Evolutionary conservation across 2,888 invertebrate species (phyloP).

Genomic region (Diplolepis rosae): DNA sequence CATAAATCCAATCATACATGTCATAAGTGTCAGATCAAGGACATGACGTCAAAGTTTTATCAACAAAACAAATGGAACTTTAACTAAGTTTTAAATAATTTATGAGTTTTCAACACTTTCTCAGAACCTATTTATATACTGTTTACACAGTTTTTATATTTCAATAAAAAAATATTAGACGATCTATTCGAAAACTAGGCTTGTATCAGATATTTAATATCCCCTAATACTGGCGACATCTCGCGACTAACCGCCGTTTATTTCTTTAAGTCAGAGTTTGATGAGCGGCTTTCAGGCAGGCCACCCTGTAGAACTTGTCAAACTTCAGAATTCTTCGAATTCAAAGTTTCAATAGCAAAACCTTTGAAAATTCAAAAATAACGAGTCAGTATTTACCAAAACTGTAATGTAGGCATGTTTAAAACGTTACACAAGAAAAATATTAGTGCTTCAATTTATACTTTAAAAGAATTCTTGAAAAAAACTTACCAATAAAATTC

Average conservation of each 20-base stretch:
- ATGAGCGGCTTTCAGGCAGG: conserved; percentile 28
- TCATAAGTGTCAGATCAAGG: too few relatives aligned
- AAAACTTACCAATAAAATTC: too few relatives aligned
- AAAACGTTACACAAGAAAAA: neutral
- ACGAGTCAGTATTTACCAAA: neutral
- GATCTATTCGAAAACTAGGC: neutral
- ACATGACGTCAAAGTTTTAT: too few relatives aligned
- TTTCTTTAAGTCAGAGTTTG: conserved; percentile 33
- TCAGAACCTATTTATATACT: neutral
- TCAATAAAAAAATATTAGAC: neutral
- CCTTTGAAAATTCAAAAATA: conserved; percentile 30
- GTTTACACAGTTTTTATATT: neutral
- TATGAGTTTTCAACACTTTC: neutral
- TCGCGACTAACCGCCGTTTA: conserved; percentile 23
- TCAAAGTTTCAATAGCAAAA: conserved; percentile 12
- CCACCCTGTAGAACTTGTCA: conserved; percentile 28
- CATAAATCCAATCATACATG: too few relatives aligned
- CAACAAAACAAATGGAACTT: too few relatives aligned
- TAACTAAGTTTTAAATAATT: neutral
- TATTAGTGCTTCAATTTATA: too few relatives aligned
- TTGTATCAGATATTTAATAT: neutral
- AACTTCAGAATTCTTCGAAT: conserved; percentile 32
- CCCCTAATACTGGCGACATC: conserved; percentile 12
- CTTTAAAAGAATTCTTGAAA: too few relatives aligned
- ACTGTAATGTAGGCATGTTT: neutral